Evolutionary conservation across 2,113 vertebrate species (phyloP).

Genomic region (Lutjanus erythropterus): DNA sequence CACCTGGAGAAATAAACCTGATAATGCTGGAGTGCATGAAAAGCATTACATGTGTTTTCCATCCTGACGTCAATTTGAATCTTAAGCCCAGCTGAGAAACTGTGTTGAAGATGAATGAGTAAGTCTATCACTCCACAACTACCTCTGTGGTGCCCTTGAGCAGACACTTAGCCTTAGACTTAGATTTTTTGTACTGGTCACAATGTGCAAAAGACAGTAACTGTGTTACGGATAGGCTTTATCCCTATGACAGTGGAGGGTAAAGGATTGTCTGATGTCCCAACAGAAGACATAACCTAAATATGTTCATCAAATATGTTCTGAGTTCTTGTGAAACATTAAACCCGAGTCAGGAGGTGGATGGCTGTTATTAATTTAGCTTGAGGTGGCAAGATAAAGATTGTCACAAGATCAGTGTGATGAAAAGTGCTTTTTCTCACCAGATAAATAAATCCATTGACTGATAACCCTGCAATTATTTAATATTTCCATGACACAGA

Average conservation of each 20-base stretch:
- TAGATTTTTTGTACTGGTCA: background rate
- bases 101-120: slow-evolving; percentile 13
- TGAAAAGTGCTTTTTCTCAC: slow-evolving; percentile 70
- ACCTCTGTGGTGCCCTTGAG: background rate
- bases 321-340: slow-evolving; percentile 37
- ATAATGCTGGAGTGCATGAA: background rate
- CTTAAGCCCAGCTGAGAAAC: slow-evolving; percentile 12
- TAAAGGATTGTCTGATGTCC: slow-evolving; percentile 21
- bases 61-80: background rate
- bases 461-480: slow-evolving; percentile 34
- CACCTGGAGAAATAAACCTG: slow-evolving; percentile 6
- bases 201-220: background rate
- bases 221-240: background rate
- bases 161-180: background rate
- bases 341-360: slow-evolving; percentile 61
- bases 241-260: background rate
- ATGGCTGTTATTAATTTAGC: slow-evolving; percentile 56
- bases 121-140: background rate
- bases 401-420: slow-evolving; percentile 72
- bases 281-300: background rate
- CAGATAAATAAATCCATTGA: slow-evolving; percentile 74
- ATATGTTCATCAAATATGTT: slow-evolving; percentile 50
- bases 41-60: background rate
- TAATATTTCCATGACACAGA: slow-evolving; percentile 29
- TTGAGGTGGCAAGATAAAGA: slow-evolving; percentile 68